Evolutionary conservation across 2,888 invertebrate genomes (phyloP), one percentile per base, ranked within the genome.

Genomic region (Anoncus sp.): DNA sequence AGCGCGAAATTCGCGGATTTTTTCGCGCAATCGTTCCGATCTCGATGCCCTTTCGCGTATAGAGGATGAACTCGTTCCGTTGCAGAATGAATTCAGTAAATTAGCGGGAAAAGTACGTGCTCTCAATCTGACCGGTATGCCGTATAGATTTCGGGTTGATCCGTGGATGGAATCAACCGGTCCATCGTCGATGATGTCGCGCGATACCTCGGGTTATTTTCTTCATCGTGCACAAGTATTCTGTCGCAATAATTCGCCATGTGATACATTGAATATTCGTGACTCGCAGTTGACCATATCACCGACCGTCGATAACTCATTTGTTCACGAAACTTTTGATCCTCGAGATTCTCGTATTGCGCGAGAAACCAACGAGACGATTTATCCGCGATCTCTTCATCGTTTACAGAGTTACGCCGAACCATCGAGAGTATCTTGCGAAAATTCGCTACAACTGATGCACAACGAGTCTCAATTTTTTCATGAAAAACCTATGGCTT

Each of bases 61-160:
- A 66, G 83, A 85, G 10, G 74, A 79, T 14, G 88, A 87, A 63
- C 62, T 88, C 1, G 73, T 80, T 0, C 87, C 86, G 0, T 70
- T 87, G 16, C 81, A 77, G 47, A 81, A 76, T 16, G 78, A 85
- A 47, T 75, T 87, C 43, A 86, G 79, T 76, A 83, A 85, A 75
- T 80, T 87, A 10, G 70, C 77, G 9, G 83, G 83, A 7, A 83
- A 84, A 43, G 72, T 83, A 22, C 80, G 82, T 7, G 85, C 85
- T 4, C 57, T 87, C 9, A 80, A 80, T 27, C 40, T 85, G 1
- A 77, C 79, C 6, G 67, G 63, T 5, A 20, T 66, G 38, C 38
- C 73, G 5, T 72, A 60, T 38, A 55, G 49, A 38, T 53, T 67
- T 12, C 22, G 27, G 1, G 20, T 53, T 1, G 70, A 53, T 35